Conservation (phyloP, 2,888 invertebrate species). For the Eupithecia abbreviata region DNA sequence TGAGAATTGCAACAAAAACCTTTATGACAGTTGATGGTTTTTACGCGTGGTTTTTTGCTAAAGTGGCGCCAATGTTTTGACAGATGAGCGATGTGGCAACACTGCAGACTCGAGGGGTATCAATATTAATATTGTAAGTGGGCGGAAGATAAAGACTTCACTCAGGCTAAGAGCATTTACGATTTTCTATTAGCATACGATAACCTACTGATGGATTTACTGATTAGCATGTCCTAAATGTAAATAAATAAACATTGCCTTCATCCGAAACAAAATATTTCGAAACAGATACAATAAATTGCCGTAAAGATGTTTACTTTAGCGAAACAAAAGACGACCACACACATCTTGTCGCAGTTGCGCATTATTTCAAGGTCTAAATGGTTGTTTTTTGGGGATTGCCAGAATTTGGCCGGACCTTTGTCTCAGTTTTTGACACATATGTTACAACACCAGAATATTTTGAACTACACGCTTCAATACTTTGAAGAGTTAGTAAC, state of each 20-base stretch:
- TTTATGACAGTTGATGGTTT: slow-evolving; percentile 33
- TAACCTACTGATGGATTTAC: slow-evolving; percentile 28
- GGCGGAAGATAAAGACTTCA: slow-evolving; percentile 39
- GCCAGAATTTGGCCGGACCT: slow-evolving; percentile 1
- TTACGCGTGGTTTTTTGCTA: slow-evolving; percentile 38
- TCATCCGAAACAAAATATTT: slow-evolving; percentile 13
- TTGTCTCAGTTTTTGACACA: slow-evolving; percentile 3
- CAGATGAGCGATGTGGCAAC: slow-evolving; percentile 39
- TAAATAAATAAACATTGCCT: slow-evolving; percentile 16
- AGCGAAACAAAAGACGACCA: slow-evolving; percentile 62
- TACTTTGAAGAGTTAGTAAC: too few species aligned
- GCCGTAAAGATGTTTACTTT: slow-evolving; percentile 65
- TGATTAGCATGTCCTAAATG: slow-evolving; percentile 36
- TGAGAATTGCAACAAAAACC: slow-evolving; percentile 26
- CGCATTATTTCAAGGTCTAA: slow-evolving; percentile 28
- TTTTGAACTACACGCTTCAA: not conserved
- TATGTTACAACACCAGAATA: not conserved
- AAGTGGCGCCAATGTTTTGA: slow-evolving; percentile 47
- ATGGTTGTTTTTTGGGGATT: slow-evolving; percentile 21
- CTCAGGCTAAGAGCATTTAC: slow-evolving; percentile 37
- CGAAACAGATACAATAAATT: slow-evolving; percentile 51
- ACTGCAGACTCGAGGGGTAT: slow-evolving; percentile 25
- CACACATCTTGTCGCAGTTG: slow-evolving; percentile 52
- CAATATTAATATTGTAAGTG: slow-evolving; percentile 40
- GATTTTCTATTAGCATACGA: slow-evolving; percentile 37